Percentiles rank a stretch among this genome's conserved stretches.
phyloP scores from a whole-genome alignment of 2,797 vertebrate genomes.

The Peromyscus aztecus region DNA sequence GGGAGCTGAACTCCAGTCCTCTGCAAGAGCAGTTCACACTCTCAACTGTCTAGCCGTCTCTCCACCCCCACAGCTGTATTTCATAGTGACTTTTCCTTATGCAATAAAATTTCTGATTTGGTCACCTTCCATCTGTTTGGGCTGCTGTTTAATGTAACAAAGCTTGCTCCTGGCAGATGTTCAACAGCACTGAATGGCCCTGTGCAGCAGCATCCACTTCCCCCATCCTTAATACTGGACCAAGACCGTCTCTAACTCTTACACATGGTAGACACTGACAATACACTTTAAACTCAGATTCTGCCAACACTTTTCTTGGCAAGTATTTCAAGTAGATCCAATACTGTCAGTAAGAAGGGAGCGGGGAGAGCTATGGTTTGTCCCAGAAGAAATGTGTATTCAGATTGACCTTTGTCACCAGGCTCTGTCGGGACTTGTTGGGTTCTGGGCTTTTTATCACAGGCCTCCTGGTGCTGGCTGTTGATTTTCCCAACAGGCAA shows the following conservation, averaged over 20 bases:
- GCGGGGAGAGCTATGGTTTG: background rate
- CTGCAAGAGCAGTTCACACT: background rate
- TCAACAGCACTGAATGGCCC: background rate
- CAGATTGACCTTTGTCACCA: background rate
- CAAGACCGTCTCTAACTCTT: background rate
- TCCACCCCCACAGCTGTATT: background rate
- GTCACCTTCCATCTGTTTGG: background rate
- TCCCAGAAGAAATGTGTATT: background rate
- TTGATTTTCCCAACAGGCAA: background rate
- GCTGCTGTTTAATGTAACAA: background rate
- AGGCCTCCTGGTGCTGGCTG: background rate
- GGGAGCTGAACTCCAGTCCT: background rate
- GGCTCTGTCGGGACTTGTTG: rapidly evolving
- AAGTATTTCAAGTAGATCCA: background rate
- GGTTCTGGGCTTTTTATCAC: background rate
- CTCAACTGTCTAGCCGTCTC: background rate
- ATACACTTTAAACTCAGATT: background rate
- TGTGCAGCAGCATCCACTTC: background rate
- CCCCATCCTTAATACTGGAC: background rate
- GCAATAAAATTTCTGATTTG: background rate
- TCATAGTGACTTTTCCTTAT: background rate
- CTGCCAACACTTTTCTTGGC: background rate
- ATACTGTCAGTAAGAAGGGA: background rate
- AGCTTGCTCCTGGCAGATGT: background rate
- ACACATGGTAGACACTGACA: background rate